phyloP scores from a whole-genome alignment of 1,140 invertebrate genomes.

The Grapholita molesta region DNA sequence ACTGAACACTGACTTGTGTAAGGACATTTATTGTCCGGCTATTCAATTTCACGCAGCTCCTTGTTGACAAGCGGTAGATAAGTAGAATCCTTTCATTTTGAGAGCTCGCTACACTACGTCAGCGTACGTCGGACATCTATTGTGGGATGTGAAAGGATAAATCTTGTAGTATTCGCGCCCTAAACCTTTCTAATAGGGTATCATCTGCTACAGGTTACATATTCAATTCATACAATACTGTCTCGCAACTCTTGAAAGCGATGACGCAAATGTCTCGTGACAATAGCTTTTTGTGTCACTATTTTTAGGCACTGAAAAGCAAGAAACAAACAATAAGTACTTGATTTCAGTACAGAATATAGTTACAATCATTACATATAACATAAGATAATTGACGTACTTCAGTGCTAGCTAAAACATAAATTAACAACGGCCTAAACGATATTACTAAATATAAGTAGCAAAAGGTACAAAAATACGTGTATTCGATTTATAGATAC shows the following conservation, averaged over 20 bases:
- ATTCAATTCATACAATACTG: background rate
- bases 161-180: background rate
- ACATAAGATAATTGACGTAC: too few species aligned
- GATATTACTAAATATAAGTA: too few species aligned
- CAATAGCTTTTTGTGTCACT: background rate
- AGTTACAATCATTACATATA: background rate
- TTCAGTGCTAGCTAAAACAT: too few species aligned
- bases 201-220: background rate
- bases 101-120: background rate
- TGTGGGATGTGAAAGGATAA: slow-evolving; percentile 1
- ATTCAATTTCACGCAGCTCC: background rate
- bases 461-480: too few species aligned
- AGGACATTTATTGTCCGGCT: background rate
- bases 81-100: slow-evolving; percentile 8
- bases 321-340: background rate
- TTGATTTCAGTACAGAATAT: background rate
- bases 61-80: background rate
- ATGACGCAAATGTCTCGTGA: background rate
- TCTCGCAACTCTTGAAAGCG: background rate
- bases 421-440: too few species aligned
- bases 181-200: slow-evolving; percentile 2
- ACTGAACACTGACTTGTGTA: too few species aligned
- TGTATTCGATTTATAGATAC: too few species aligned
- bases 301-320: background rate
- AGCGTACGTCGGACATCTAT: background rate